phyloP scores from a whole-genome alignment of 2,888 invertebrate species.

The Pediacus dermestoides region DNA sequence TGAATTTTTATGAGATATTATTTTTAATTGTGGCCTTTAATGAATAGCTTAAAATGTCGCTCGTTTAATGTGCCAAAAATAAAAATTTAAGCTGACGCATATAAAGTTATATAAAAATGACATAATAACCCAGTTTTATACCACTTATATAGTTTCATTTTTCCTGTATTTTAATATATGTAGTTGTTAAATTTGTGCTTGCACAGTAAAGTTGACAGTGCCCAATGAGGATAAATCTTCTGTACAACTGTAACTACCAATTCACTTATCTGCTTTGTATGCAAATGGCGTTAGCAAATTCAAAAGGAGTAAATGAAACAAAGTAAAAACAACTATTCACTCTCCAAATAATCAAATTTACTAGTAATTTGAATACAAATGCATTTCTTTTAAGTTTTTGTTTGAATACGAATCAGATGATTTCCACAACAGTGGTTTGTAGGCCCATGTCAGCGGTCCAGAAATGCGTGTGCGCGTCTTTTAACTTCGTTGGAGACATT shows the following conservation, averaged over 20 bases:
- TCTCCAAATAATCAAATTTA: conserved; percentile 1
- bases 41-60: no score
- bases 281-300: not conserved
- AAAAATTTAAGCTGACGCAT: no score
- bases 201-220: no score
- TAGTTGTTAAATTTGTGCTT: no score
- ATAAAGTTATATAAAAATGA: no score
- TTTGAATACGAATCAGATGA: not conserved
- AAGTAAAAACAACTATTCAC: not conserved
- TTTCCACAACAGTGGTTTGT: not conserved
- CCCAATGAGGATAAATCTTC: conserved; percentile 1
- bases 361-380: conserved; percentile 2
- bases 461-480: not conserved
- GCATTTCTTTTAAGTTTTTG: not conserved
- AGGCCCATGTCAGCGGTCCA: not conserved
- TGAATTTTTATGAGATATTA: no score
- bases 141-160: no score
- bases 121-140: no score
- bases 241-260: conserved; percentile 1
- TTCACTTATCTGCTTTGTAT: conserved; percentile 1
- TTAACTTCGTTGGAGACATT: not conserved
- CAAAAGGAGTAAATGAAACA: conserved; percentile 2
- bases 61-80: no score
- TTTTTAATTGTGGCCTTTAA: no score
- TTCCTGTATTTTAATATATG: no score